Percentiles rank a stretch among this genome's conserved stretches.
phyloP scores from a whole-genome alignment of 2,888 invertebrate genomes.

The Mimachlamys varia region DNA sequence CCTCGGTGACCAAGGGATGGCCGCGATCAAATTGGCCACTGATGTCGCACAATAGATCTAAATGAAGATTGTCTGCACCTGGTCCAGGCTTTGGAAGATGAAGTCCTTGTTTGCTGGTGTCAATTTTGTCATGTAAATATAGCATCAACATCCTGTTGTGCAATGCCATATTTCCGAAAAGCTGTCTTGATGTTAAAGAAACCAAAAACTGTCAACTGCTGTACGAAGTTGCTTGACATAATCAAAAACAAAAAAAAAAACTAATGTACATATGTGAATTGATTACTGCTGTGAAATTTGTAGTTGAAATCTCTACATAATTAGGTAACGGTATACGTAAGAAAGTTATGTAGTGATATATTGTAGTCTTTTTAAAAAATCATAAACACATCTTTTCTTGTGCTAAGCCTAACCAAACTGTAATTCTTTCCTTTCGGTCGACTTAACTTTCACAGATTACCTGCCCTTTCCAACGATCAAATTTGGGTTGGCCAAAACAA shows the following conservation, averaged over 20 bases:
- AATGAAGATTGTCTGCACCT: neutral
- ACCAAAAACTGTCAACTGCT: neutral
- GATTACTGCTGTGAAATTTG: no score
- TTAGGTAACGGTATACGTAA: no score
- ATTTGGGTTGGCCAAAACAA: no score
- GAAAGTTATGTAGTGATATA: no score
- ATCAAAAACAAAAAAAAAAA: neutral
- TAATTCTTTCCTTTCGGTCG: no score
- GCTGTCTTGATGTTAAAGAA: neutral
- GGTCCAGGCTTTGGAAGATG: neutral
- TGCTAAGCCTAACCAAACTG: no score
- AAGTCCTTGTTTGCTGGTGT: neutral
- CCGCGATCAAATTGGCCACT: neutral
- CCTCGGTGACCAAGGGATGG: slow-evolving; percentile 26
- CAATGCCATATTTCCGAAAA: slow-evolving; percentile 23
- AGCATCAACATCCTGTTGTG: neutral
- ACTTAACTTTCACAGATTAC: no score
- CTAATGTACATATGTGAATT: neutral
- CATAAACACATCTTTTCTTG: no score
- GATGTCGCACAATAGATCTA: neutral
- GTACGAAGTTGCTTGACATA: neutral
- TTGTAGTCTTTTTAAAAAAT: no score
- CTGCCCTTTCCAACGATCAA: no score
- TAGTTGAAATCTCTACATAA: no score
- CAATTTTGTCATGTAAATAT: slow-evolving; percentile 23